Base-by-base conservation (phyloP, 2,113 vertebrate genomes). In the Apodemus speciosus region DNA sequence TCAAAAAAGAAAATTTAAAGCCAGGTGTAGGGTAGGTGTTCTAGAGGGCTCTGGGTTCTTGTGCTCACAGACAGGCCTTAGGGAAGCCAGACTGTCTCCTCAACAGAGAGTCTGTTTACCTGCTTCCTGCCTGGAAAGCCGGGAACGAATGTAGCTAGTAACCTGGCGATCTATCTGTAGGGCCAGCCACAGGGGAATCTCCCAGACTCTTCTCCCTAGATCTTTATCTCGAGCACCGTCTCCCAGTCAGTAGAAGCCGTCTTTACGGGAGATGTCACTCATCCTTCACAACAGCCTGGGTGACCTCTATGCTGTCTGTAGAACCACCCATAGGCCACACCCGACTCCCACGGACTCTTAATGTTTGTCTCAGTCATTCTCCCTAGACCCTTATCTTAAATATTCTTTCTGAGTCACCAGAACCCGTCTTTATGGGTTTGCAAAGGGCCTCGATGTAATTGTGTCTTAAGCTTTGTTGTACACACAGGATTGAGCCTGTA, bases 41-140 rank as follows among this genome's bases (percentile, higher is more conserved):
- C 2, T 38, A 27, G 35, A 27, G n/a, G 56, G n/a, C 56, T 18
- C 10, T 0, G 27, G n/a, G 56, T 81, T n/a, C 53, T 81, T 58
- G 77, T 58, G 53, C 20, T 25, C 20, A 56, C 10, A 79, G 32
- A n/a, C 6, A 79, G 35, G 49, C 18, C 5, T 35, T n/a, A n/a
- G 76, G 49, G 32, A 53, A 79, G 38, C 11, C 51, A 38, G 35
- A 38, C 2, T 9, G 3, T 25, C 35, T 58, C 35, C 35, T 58
- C 53, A 9, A 25, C 0, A 8, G n/a, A 38, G 6, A 0, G 25
- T 2, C 6, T 25, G 8, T 15, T 7, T 58, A 58, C 6, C 35
- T 3, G 10, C 11, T 79, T n/a, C n/a, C 49, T 20, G 56, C 76
- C 14, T 11, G 11, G 76, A 53, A 53, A 79, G 20, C 49, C 56